phyloP scores from a whole-genome alignment of 35 echinoderm and acorn worm species.

The Lytechinus variegatus region DNA sequence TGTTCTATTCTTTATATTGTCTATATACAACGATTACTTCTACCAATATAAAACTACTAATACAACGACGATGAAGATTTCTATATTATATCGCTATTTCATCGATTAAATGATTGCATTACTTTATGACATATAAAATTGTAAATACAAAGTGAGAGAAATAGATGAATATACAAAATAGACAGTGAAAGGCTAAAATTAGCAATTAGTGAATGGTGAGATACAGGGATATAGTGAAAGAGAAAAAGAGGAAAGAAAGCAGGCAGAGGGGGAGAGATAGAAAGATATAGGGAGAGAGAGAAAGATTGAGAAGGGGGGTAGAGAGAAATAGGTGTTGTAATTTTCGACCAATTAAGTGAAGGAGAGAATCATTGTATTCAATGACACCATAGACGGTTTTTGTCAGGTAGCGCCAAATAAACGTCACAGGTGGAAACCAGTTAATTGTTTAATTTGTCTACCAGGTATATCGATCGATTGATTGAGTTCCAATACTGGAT shows the following conservation, averaged over 20 bases:
- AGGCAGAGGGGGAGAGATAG: background rate
- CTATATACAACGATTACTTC: no score
- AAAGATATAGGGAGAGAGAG: background rate
- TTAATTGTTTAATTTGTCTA: background rate
- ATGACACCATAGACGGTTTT: background rate
- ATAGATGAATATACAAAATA: no score
- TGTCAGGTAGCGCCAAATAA: background rate
- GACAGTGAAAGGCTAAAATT: no score
- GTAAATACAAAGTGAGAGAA: no score
- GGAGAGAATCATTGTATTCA: slow-evolving; percentile 11
- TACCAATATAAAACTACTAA: no score
- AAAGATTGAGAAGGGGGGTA: no score
- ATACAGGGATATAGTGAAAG: background rate
- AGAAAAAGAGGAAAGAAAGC: background rate
- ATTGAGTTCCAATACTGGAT: background rate
- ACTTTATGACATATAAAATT: no score
- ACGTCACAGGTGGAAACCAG: background rate
- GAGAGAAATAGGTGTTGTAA: background rate
- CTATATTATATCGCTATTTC: no score
- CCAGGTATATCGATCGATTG: background rate
- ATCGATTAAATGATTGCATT: no score
- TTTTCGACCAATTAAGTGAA: background rate
- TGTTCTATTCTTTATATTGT: no score
- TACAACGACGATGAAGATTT: no score
- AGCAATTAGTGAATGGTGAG: background rate